Percentiles rank a stretch among this genome's conserved stretches.
Conservation (phyloP, 1,140 invertebrate genomes). For the Pectinophora gossypiella region DNA sequence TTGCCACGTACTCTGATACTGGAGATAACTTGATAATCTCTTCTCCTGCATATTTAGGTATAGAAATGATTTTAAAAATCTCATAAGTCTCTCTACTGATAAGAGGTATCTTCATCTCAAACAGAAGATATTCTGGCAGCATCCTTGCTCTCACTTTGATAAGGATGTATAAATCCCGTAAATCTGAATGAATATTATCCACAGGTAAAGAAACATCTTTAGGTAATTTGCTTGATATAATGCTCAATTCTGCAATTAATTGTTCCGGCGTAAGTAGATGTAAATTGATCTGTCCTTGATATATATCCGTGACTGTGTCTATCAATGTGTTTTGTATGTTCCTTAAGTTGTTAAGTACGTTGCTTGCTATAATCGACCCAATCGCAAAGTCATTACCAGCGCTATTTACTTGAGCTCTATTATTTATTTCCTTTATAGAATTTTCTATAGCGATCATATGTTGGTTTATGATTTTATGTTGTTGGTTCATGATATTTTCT, state of each 20-base stretch:
- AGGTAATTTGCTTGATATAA: slow-evolving; percentile 6
- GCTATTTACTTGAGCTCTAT: not conserved
- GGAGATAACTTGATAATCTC: not conserved
- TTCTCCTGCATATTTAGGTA: not conserved
- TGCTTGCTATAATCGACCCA: not conserved
- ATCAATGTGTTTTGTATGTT: slow-evolving; percentile 11
- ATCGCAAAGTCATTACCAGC: not conserved
- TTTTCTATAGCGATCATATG: not conserved
- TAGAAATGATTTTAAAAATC: not conserved
- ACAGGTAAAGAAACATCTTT: slow-evolving; percentile 12
- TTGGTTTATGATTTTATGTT: slow-evolving; percentile 2
- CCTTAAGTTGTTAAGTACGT: slow-evolving; percentile 5
- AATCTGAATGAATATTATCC: slow-evolving; percentile 9
- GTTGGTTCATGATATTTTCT: slow-evolving; percentile 1
- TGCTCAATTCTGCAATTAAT: slow-evolving; percentile 3
- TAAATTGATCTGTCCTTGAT: slow-evolving; percentile 10
- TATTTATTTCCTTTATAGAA: not conserved
- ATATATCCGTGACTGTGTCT: slow-evolving; percentile 12
- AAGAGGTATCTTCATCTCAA: not conserved
- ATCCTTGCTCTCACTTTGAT: slow-evolving; percentile 6
- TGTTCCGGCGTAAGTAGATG: slow-evolving; percentile 11
- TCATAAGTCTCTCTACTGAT: not conserved
- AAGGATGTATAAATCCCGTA: slow-evolving; percentile 8
- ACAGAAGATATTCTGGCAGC: not conserved
- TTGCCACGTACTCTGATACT: slow-evolving; percentile 12